Conservation (phyloP, 2,113 vertebrate species). For the Brachypteracias leptosomus region DNA sequence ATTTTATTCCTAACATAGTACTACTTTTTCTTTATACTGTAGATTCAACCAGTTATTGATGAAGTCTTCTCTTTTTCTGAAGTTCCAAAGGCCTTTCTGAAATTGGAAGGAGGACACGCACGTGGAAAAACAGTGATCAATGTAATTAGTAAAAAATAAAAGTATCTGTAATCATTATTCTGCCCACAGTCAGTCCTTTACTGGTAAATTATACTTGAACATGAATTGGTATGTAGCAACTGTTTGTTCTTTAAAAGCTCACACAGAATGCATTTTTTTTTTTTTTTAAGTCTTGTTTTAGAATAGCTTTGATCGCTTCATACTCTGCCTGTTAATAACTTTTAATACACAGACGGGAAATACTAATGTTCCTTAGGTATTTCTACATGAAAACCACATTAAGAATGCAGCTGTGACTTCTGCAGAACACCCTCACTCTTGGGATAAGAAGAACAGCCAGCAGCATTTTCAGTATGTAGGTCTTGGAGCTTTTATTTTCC, state of each 20-base stretch:
- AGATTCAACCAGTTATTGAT: slow-evolving; percentile 92
- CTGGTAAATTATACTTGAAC: neutral
- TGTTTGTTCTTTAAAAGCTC: neutral
- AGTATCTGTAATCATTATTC: neutral
- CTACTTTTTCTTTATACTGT: slow-evolving; percentile 42
- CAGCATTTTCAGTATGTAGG: neutral
- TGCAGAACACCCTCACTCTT: neutral
- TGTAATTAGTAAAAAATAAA: slow-evolving; percentile 70
- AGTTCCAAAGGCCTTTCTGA: slow-evolving; percentile 89
- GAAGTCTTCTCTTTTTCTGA: slow-evolving; percentile 86
- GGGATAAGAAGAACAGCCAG: neutral
- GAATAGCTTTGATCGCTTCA: neutral
- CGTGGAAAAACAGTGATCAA: slow-evolving; percentile 91
- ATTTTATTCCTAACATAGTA: neutral
- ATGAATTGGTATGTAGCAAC: neutral
- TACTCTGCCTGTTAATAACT: neutral
- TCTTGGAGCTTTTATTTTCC: neutral
- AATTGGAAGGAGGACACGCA: slow-evolving; percentile 90
- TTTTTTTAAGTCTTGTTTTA: neutral
- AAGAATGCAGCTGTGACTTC: neutral
- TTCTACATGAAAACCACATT: neutral
- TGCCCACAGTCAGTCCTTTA: neutral
- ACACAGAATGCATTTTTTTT: neutral
- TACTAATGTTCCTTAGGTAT: neutral
- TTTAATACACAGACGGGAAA: neutral